Evolutionary conservation across 2,888 invertebrate genomes (phyloP), one percentile per base, ranked within the genome.

Genomic region (Diabrotica balteata): DNA sequence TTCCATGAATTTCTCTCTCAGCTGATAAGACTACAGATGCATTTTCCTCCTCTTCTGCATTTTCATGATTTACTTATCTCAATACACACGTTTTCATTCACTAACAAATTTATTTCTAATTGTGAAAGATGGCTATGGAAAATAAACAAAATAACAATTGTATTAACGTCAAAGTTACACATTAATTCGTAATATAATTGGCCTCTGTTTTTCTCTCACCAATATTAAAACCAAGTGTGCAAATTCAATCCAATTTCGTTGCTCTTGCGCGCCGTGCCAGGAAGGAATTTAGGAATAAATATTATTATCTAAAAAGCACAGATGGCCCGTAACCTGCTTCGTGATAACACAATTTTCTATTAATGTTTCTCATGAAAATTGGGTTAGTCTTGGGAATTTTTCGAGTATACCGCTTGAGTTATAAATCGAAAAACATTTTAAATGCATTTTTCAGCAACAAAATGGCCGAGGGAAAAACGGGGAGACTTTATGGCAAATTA

Each of bases 281-380:
- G 7, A 22, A 17, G 45, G 42, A 62, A 54, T 55, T 54, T 47
- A 45, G 62, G 46, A 52, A 55, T 57, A 68, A 68, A 72, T 64
- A 72, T 64, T 70, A 72, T 70, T 66, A 69, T 67, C 66, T 70
- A 70, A 70, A 72, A 72, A 70, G 72, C 72, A 49, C 68, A 70
- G 72, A 70, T 72, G 69, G 68, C 66, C 66, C 64, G 52, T 62
- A 72, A 72, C 66, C 62, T 70, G 72, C 63, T 66, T 63, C 62
- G 49, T 63, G 63, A 59, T 64, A 72, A 68, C 69, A 61, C 62
- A 66, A 67, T 63, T 66, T 61, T 49, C 70, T 67, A 72, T 67
- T 69, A 71, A 70, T 66, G 68, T 68, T 72, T 47, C 68, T 64
- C 69, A 60, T 61, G 65, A 50, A 71, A 71, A 72, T 71, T 71